Base-by-base conservation (phyloP, 2,888 invertebrate species). In the Hydropsyche betteni region DNA sequence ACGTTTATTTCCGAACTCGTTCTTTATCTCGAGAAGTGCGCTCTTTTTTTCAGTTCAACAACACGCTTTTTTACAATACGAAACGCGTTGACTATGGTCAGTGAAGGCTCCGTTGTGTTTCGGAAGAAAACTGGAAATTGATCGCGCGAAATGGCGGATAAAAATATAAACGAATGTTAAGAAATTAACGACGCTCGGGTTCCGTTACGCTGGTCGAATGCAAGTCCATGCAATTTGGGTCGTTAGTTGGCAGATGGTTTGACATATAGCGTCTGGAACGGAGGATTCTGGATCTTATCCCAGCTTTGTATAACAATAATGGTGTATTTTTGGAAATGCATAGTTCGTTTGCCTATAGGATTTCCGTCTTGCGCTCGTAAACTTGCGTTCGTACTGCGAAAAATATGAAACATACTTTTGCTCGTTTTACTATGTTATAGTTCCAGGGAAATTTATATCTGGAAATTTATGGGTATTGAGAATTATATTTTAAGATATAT, bases 211-310 rank as follows among this genome's bases (percentile, higher is more conserved):
- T 50, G 36, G 14, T 53, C 70, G 69, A 52, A 53, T 53, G 52
- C 70, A 34, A 70, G n/a, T 70, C 64, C 2, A 14, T 72, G 55
- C 72, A 72, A 72, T 72, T 72, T 61, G 24, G 72, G 72, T 72
- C 72, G 72, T 72, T 72, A 55, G 72, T 72, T 72, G 72, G 72
- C 72, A 72, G 72, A 72, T 72, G 58, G 58, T 72, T 72, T 72
- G 72, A 72, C 72, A 72, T 55, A 72, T 72, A 44, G 50, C 72
- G 72, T 72, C 72, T 72, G 72, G 72, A 72, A 36, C 61, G 72
- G 14, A n/a, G 72, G 72, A 72, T 72, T 72, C 72, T 72, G 72
- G 72, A 72, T 72, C 72, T 58, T 58, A 55, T 72, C 72, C 72
- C 72, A 72, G 72, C 55, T 72, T 72, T 58, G 58, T 58, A 72